Evolutionary conservation across 2,113 vertebrate genomes (phyloP), one percentile per base, ranked within the genome.

Genomic region (Myrmophylax atrothorax): DNA sequence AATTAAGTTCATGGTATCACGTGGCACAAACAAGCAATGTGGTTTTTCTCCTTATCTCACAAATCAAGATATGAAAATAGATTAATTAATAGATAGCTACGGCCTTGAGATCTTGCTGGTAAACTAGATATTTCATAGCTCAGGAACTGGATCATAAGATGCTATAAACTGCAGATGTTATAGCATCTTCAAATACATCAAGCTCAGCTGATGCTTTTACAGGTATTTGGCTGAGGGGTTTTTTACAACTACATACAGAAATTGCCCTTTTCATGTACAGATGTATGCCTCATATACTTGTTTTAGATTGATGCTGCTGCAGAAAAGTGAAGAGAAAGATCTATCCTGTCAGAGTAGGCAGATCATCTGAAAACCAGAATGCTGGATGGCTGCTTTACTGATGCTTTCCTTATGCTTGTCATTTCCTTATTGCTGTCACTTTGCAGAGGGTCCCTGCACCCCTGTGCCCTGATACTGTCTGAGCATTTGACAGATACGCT

Each of bases 1-100:
- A 92, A 93, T 94, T 93, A 96, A 92, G 76, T n/a, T 74, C 56
- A 33, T 82, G 35, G 23, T 72, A 55, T 64, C 76, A 56, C 22
- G 16, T 69, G 63, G 68, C 47, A 60, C 19, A 91, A 80, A 47
- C 35, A 84, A 84, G 66, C 77, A 72, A 14, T 60, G 18, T 3
- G 1, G 0, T 0, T 90, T 86, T 87, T 69, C 76, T 67, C 26
- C 38, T 69, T 77, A 35, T 47, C 52, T 93, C 66, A 81, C 60
- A 92, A 78, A 91, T 94, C 64, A 90, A 78, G 52, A 56, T 92
- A 67, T n/a, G 90, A 87, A 90, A 90, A 74, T 55, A 6, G 18
- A 62, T 88, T 93, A 50, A 86, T 92, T 93, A 90, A 67, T 72
- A 75, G 44, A 38, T 84, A 92, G 59, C 68, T 84, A 2, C 84